Evolutionary conservation across 2,888 invertebrate genomes (phyloP), one percentile per base, ranked within the genome.

Genomic region (Brenthis hecate): DNA sequence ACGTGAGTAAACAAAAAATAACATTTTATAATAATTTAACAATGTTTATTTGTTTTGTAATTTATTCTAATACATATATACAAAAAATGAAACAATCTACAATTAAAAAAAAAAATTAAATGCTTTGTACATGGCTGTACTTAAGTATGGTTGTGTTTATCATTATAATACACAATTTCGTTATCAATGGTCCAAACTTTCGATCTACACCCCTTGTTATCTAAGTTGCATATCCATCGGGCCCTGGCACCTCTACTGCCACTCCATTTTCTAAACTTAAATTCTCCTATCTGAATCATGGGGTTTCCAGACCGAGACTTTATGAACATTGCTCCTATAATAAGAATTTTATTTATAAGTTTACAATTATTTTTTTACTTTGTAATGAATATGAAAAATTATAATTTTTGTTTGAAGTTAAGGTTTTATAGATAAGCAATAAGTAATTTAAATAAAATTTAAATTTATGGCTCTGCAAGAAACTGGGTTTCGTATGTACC

Each of bases 231-330:
- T 13, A 73, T 72, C 80, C 80, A 80, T 8, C 72, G 60, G 0
- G 54, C 55, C 56, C 64, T 75, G 0, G 66, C 54, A 0, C 76
- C 76, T 13, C 50, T 58, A 50, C 75, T 76, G 5, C 75, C 71
- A n/a, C 72, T 73, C 66, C 75, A 73, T 57, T 74, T 78, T 55
- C 79, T 78, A 62, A 79, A 85, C 55, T 79, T 74, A 66, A 81
- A 75, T 1, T 19, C 62, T 6, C 81, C 82, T 13, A 81, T 65
- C 43, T 78, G 71, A 8, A 83, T 73, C 0, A 79, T 73, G 3
- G 79, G 72, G 61, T 77, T 76, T 6, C 78, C 79, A 19, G 56
- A 69, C 36, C 70, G 68, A 6, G 77, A 75, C 13, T 53, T 69
- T 1, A 74, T 60, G 60, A 78, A 81, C 32, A 65, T 16, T 13